Base-by-base conservation (phyloP, 2,113 vertebrate species). In the Phrynocephalus versicolor region DNA sequence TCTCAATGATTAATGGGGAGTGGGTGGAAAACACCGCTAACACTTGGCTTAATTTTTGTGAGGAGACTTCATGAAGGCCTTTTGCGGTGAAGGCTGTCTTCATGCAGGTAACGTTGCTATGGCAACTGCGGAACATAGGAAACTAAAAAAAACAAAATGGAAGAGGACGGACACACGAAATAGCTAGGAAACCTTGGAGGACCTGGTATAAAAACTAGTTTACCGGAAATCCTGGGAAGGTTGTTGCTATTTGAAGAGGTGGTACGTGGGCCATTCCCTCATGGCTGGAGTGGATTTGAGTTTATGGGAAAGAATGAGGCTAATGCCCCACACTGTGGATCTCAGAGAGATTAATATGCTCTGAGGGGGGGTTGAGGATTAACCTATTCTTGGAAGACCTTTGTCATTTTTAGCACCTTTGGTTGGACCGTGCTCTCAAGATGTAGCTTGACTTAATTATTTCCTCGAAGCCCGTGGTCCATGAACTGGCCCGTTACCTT, bases 291-390 rank as follows among this genome's bases (percentile, higher is more conserved):
- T 79, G 65, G 58, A 60, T 23, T 58, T 78, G 65, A 79, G 71
- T 60, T 25, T 79, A 30, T n/a, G 27, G 35, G 74, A 78, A 84
- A 69, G n/a, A 84, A 84, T 77, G 41, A 30, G n/a, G 73, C 57
- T 78, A 70, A 58, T 64, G 30, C 37, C 33, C 13, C 37, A 45
- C 5, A 30, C 72, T 65, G 15, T 30, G 18, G 45, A 5, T 6
- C 4, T 14, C 60, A 27, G 41, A 41, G 30, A 55, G 18, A 25
- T 39, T 30, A 70, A 21, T 15, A 1, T n/a, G 41, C 23, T 30
- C 51, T 33, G 16, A 19, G 30, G 30, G 35, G n/a, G 45, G 16
- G 6, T 2, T 62, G 51, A 19, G 65, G 70, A 70, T 25, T 30
- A 79, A 85, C 55, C 67, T 23, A 35, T 33, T 71, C 75, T 33